Conservation (phyloP, 2,797 vertebrate species). For the Megalops cyprinoides region DNA sequence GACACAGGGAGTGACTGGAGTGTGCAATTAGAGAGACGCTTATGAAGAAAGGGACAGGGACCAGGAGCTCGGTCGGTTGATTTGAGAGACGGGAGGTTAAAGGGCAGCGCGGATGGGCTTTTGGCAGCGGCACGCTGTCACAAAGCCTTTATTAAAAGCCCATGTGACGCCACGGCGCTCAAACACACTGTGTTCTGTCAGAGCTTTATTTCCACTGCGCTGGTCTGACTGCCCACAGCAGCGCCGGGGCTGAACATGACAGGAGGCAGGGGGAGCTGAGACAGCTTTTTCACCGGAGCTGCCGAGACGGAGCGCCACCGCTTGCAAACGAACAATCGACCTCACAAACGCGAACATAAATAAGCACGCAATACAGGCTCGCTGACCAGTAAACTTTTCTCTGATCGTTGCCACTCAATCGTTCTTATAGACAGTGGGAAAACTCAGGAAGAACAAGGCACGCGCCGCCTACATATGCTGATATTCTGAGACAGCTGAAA, state of each 20-base stretch:
- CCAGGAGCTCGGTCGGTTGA: background rate
- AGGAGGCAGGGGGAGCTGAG: background rate
- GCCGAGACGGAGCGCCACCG: too few species aligned
- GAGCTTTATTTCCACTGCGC: constrained; percentile 39
- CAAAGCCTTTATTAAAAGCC: background rate
- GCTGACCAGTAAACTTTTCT: too few species aligned
- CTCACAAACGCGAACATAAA: too few species aligned
- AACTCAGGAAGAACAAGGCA: too few species aligned
- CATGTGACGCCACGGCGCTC: constrained; percentile 18
- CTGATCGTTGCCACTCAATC: too few species aligned
- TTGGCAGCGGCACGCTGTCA: constrained; percentile 12
- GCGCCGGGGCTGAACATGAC: background rate
- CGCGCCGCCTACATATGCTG: too few species aligned
- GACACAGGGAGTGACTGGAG: background rate
- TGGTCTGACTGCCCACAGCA: background rate
- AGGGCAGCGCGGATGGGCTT: background rate
- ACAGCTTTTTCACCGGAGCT: too few species aligned
- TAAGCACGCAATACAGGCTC: too few species aligned
- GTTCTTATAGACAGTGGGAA: too few species aligned
- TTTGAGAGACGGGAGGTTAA: background rate
- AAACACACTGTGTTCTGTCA: constrained; percentile 23
- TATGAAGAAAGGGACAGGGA: background rate
- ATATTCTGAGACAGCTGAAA: background rate
- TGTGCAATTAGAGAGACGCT: background rate
- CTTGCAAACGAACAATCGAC: too few species aligned